Conservation (phyloP, 1,140 invertebrate species). For the Drosophila ohnishii region DNA sequence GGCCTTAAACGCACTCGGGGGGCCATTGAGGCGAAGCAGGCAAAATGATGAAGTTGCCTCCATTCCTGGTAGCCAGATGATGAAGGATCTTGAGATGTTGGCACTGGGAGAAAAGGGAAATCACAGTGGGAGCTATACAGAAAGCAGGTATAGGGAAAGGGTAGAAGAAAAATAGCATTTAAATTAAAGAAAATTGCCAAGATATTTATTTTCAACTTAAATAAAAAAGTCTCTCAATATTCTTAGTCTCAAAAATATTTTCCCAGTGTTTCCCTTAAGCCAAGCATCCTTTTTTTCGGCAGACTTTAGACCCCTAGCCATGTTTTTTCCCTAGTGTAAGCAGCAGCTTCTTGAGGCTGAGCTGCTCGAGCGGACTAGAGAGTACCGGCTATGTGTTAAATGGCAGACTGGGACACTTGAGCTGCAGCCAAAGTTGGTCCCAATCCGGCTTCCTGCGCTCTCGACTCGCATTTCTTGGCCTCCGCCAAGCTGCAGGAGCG, state of each 20-base stretch:
- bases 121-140: neutral
- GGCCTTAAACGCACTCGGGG: constrained; percentile 72
- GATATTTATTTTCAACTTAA: neutral
- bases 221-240: neutral
- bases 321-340: constrained; percentile 7
- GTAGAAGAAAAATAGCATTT: no score
- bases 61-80: constrained; percentile 32
- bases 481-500: constrained; percentile 27
- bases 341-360: constrained; percentile 5
- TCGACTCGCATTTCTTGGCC: constrained; percentile 68
- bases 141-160: neutral
- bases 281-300: neutral
- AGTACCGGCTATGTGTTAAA: constrained; percentile 65
- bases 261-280: neutral
- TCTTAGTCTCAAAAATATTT: neutral
- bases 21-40: constrained; percentile 56
- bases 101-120: constrained; percentile 8
- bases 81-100: constrained; percentile 13
- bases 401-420: constrained; percentile 80
- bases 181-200: neutral
- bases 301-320: neutral
- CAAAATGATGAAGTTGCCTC: constrained; percentile 70
- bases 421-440: constrained; percentile 71
- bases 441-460: constrained; percentile 26
- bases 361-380: constrained; percentile 6